A percentile compares a stretch with the other conserved stretches of the same genome.
phyloP scores from a whole-genome alignment of 2,888 invertebrate species.

The Lithodes maja region DNA sequence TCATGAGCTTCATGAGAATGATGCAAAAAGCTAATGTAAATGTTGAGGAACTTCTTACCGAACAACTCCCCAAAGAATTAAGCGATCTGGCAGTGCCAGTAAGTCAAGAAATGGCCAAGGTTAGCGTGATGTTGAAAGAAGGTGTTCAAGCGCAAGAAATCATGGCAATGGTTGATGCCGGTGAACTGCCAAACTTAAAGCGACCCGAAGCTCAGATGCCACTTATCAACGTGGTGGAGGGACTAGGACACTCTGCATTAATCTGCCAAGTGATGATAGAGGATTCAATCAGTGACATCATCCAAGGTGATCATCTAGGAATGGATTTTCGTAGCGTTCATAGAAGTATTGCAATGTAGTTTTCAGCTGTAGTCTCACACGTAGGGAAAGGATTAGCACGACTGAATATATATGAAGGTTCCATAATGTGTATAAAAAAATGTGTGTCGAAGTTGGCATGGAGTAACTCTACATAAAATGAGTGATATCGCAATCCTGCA shows the following conservation, averaged over 20 bases:
- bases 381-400: neutral
- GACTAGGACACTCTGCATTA: slow-evolving; percentile 63
- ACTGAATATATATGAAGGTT: too few relatives aligned
- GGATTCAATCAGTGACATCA: slow-evolving; percentile 67
- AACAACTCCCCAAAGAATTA: slow-evolving; percentile 65
- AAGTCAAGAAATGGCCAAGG: slow-evolving; percentile 61
- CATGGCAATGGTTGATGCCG: slow-evolving; percentile 65
- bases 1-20: slow-evolving; percentile 67
- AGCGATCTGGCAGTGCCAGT: slow-evolving; percentile 46
- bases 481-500: too few relatives aligned
- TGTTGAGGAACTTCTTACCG: slow-evolving; percentile 64
- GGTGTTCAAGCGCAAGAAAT: slow-evolving; percentile 69
- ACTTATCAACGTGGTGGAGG: slow-evolving; percentile 61
- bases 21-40: slow-evolving; percentile 65
- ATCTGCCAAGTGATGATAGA: slow-evolving; percentile 69
- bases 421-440: too few relatives aligned
- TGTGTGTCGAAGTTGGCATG: too few relatives aligned
- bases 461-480: too few relatives aligned
- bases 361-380: neutral
- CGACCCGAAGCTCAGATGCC: slow-evolving; percentile 69
- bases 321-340: slow-evolving; percentile 14
- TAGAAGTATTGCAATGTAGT: neutral
- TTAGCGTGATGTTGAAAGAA: slow-evolving; percentile 68
- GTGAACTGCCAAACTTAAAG: slow-evolving; percentile 56
- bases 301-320: slow-evolving; percentile 62